A percentile compares a stretch with the other conserved stretches of the same genome.
Evolutionary conservation across 2,113 vertebrate species (phyloP).

Genomic region (Panthera leo): DNA sequence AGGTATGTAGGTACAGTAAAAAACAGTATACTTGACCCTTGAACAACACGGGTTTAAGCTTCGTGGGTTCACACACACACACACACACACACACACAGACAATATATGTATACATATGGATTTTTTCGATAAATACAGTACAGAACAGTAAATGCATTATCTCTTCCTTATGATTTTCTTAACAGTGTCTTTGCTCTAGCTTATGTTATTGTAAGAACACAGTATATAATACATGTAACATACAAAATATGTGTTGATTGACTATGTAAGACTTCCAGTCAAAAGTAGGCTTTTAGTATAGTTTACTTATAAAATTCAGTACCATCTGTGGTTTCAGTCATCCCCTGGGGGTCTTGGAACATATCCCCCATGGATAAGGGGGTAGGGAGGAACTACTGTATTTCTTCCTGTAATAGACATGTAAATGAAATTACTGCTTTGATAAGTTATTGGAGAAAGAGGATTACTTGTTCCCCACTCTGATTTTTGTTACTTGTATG

Average conservation of each 20-base stretch:
- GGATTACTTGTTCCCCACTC: not conserved
- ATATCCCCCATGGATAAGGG: not conserved
- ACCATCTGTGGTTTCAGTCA: not conserved
- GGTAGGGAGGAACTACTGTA: not conserved
- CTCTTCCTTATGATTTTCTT: not conserved
- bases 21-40: not conserved
- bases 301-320: not conserved
- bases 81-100: too few species aligned
- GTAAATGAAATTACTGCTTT: conserved; percentile 23
- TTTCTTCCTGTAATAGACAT: not conserved
- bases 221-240: not conserved
- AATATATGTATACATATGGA: too few species aligned
- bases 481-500: conserved; percentile 8
- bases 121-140: not conserved
- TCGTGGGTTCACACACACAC: too few species aligned
- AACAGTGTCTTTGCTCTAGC: not conserved
- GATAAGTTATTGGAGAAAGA: conserved; percentile 31
- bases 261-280: not conserved
- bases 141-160: not conserved
- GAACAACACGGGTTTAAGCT: not conserved
- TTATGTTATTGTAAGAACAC: not conserved
- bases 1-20: not conserved
- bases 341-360: not conserved
- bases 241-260: not conserved
- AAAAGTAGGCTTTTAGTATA: not conserved